Evolutionary conservation across 2,113 vertebrate genomes (phyloP), one percentile per base, ranked within the genome.

Genomic region (Mohoua ochrocephala): DNA sequence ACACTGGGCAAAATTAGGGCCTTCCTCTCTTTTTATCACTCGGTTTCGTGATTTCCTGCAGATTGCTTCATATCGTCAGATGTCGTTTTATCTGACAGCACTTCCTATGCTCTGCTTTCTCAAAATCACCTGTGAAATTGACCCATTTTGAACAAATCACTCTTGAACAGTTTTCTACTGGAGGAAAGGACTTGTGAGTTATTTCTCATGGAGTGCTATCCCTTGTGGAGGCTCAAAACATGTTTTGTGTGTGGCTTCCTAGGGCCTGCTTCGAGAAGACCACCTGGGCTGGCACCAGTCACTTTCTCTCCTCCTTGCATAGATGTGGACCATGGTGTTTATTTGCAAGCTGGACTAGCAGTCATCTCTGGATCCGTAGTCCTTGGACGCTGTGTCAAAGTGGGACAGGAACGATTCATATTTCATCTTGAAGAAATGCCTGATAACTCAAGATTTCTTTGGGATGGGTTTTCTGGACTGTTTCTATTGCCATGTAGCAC

Each of bases 381-480:
- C 57, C 44, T 78, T 31, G n/a, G 78, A 18, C 16, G 15, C 18
- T 70, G 37, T 79, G 23, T 69, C 53, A 60, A 50, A 73, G 28
- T 7, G 20, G 45, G n/a, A 21, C 42, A 42, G 85, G 21, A 93
- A 69, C 1, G 1, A 57, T 33, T 79, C 0, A 0, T 26, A 50
- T 50, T 50, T 79, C 19, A 44, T n/a, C 69, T 63, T 50, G 52
- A 81, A 89, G 26, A 30, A 82, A 39, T 53, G 52, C 24, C 47
- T 56, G 21, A 22, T 54, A 71, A 68, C 26, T 63, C 56, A 42
- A 20, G 30, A 45, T 70, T n/a, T 57, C 26, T 50, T 68, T 35
- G 35, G 52, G 23, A 16, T 79, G 47, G 33, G 60, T 39, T 88
- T 87, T 81, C 56, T 50, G 27, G 41, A 4, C 42, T 75, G 23